Base-by-base conservation (phyloP, 2,113 vertebrate species). In the Anser cygnoides region DNA sequence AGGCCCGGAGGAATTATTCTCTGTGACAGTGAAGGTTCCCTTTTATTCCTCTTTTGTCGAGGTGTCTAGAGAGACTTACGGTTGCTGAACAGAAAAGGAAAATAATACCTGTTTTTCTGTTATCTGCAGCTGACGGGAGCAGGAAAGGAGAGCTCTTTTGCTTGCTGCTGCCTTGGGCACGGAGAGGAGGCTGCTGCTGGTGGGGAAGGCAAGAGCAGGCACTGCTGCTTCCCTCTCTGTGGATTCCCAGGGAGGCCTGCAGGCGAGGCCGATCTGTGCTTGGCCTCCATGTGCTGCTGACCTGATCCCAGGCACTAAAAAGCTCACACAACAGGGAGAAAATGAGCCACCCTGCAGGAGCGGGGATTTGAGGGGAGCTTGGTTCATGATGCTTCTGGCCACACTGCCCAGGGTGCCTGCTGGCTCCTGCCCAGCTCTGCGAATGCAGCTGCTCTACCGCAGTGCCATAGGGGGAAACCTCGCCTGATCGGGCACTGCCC, bases 361-460 rank as follows among this genome's bases (percentile, higher is more conserved):
- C 0, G 3, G 0, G 22, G 31, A 23, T 39, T 50, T 37, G 82
- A 43, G 63, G 63, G 0, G 33, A 67, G 44, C 6, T 26, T 52
- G 66, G 25, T 63, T 63, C 68, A 5, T 23, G 67, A 73, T n/a
- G 59, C 37, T 49, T 20, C 65, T 46, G 19, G 44, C 80, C 5
- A 1, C 3, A 7, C 37, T 9, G 68, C 57, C 33, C 6, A 0
- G 58, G 62, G 65, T 43, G n/a, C 44, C 73, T 0, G 0, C 50
- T 7, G 57, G 44, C 75, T 37, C 21, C 71, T 23, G 63, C 28
- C 1, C 44, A 14, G 3, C 65, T 35, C 79, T 22, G 86, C 29
- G 10, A 21, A 20, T 0, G 13, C 2, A 1, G 29, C 70, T 0
- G 0, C 20, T 3, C 13, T 33, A 4, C 1, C 0, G 46, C 37